phyloP scores from a whole-genome alignment of 2,113 vertebrate genomes.

The Dasypus novemcinctus region DNA sequence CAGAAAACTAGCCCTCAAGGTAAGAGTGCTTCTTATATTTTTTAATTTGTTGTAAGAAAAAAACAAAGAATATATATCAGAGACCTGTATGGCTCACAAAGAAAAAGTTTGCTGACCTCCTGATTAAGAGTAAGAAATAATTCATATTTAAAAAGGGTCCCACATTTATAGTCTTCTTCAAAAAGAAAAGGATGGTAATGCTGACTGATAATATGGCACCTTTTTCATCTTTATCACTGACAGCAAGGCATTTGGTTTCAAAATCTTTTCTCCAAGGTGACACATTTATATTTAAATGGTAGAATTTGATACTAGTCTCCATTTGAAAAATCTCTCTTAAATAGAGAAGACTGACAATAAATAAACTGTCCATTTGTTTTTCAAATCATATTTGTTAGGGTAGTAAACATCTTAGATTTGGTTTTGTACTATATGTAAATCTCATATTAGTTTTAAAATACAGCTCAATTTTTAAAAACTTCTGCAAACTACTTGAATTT shows the following conservation, averaged over 20 bases:
- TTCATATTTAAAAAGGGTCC: not conserved
- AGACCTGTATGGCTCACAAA: not conserved
- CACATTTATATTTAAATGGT: not conserved
- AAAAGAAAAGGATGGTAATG: not conserved
- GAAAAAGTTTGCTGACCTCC: not conserved
- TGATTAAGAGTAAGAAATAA: not conserved
- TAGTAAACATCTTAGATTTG: constrained; percentile 1
- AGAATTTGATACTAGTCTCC: not conserved
- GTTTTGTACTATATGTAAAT: constrained; percentile 11
- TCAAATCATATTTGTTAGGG: constrained; percentile 29
- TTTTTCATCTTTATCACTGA: not conserved
- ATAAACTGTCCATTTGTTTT: constrained; percentile 2
- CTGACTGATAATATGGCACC: not conserved
- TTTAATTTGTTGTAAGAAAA: not conserved
- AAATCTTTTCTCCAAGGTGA: not conserved
- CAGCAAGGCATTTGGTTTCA: not conserved
- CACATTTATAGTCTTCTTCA: not conserved
- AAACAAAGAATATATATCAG: not conserved
- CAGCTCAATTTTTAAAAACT: constrained; percentile 16
- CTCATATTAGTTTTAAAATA: not conserved
- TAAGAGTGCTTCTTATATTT: not conserved
- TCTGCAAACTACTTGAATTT: constrained; percentile 11
- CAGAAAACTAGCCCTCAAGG: not conserved
- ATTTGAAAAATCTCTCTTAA: not conserved
- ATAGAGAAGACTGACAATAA: not conserved